A percentile compares a stretch with the other conserved stretches of the same genome.
These are phyloP conservation scores for Agrochola lota DNA, from an alignment of 2,888 invertebrate species.

Conservation along the genomic window DNA sequence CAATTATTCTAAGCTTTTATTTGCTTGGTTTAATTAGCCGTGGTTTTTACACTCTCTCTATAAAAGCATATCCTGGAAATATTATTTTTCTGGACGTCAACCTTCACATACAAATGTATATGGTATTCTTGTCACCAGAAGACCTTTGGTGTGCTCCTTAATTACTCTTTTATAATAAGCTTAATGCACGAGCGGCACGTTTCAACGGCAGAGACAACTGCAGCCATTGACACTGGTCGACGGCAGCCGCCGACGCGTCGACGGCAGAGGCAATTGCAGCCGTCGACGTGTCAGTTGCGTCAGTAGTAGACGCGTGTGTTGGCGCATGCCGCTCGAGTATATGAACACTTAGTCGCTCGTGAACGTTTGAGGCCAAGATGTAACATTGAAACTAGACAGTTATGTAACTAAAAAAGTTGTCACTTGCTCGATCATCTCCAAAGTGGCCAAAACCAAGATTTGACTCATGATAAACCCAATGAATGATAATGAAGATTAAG, in stretches of 20 bases:
- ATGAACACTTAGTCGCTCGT: not conserved
- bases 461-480: not conserved
- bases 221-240: no score
- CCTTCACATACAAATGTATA: not conserved
- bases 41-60: no score
- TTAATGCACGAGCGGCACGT: not conserved
- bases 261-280: no score
- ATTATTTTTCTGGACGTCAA: not conserved
- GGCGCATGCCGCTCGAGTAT: no score
- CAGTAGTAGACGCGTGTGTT: no score
- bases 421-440: not conserved
- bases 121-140: not conserved
- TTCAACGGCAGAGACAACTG: no score
- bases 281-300: no score
- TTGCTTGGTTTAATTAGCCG: not conserved
- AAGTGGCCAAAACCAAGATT: not conserved
- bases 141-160: not conserved
- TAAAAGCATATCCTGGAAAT: not conserved
- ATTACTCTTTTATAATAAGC: not conserved
- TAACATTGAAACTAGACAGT: not conserved
- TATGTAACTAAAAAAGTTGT: not conserved
- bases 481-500: not conserved
- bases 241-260: no score
- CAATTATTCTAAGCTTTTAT: slow-evolving; percentile 6
- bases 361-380: no score